Evolutionary conservation across 1,140 invertebrate genomes (phyloP), one percentile per base, ranked within the genome.

Genomic region (Agrilus planipennis): DNA sequence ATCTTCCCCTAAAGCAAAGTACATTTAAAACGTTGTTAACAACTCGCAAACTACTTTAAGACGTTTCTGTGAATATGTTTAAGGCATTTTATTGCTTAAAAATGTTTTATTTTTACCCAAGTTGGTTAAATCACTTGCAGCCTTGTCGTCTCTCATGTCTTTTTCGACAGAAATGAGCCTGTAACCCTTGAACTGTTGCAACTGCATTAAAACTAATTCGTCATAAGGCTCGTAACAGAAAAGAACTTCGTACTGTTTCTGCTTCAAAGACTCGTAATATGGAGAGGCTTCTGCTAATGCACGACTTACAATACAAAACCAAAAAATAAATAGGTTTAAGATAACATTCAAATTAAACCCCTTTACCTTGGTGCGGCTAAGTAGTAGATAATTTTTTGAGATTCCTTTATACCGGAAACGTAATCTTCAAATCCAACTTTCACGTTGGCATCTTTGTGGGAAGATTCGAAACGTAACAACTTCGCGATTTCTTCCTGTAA

Each of bases 221-320:
- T 98, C 94, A 52, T 96, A 93, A 1, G 84, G 79, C 54, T 97
- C 91, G 54, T 91, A 96, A 56, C 90, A 89, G 61, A 95, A 96
- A 2, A 99, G 60, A 1, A 98, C 91, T 69, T 97, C 90, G 3
- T 86, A 72, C 44, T 93, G 79, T 46, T 79, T 76, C 53, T 81
- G 79, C 53, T 88, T 88, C 1, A 98, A 67, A 14, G 85, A 86
- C 68, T 97, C 93, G 55, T 82, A 91, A 58, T 98, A 98, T 0
- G 93, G 93, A 0, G 91, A 96, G 2, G 79, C 75, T 65, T 94
- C 86, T 0, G 92, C 92, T 32, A 98, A 66, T 39, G 79, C 69
- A 21, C 92, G 89, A 60, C 89, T 91, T n/a, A n/a, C n/a, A n/a
- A n/a, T n/a, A 55, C 27, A 73, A 70, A 40, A 52, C 45, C 40